Conservation (phyloP, 2,797 vertebrate species). For the Gallinago stenura region DNA sequence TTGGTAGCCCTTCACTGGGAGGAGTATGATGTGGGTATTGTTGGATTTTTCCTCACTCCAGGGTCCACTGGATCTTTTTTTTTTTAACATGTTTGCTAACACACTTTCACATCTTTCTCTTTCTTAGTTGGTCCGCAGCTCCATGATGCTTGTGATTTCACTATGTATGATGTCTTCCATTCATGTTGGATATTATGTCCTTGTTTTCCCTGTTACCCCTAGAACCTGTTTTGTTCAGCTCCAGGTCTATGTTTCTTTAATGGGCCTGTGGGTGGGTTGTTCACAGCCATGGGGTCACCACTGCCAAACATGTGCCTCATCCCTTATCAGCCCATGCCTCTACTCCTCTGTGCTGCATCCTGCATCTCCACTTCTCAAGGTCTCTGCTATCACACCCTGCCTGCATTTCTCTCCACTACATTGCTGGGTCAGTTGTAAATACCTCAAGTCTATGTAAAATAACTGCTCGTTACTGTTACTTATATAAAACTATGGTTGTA, state of each 20-base stretch:
- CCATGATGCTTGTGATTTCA: background rate
- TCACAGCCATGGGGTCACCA: fast-evolving
- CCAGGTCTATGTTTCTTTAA: background rate
- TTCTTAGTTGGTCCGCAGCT: background rate
- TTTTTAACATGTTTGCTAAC: background rate
- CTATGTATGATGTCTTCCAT: background rate
- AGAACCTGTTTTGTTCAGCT: background rate
- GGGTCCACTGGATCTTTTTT: background rate
- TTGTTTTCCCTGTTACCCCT: background rate
- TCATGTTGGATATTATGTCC: background rate
- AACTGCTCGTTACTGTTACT: background rate
- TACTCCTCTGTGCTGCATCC: background rate
- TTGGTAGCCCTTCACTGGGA: background rate
- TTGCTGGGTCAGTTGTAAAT: background rate
- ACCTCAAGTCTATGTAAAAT: background rate
- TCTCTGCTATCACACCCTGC: background rate
- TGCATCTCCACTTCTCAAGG: background rate
- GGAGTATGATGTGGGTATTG: background rate
- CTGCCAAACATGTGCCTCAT: background rate
- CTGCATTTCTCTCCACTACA: background rate
- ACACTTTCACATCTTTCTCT: background rate
- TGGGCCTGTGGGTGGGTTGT: fast-evolving
- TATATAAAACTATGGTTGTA: background rate
- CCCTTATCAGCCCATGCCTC: background rate
- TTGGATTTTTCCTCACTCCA: background rate